Percentiles rank a stretch among this genome's conserved stretches.
phyloP scores from a whole-genome alignment of 2,113 vertebrate species.

The Smithornis capensis region DNA sequence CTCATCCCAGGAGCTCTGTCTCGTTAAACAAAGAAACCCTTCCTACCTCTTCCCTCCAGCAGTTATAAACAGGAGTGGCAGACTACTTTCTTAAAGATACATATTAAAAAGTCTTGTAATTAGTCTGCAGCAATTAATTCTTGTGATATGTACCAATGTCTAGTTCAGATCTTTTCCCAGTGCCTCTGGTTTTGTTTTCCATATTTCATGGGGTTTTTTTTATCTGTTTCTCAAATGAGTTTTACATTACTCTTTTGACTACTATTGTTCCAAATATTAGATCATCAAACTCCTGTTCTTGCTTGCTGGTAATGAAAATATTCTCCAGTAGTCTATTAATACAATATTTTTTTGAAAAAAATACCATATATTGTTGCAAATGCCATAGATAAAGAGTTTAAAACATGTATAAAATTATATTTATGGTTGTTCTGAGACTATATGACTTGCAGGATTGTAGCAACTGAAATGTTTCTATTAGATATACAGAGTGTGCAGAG shows the following conservation, averaged over 20 bases:
- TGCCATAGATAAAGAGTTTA: neutral
- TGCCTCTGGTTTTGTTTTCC: neutral
- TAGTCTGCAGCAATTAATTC: neutral
- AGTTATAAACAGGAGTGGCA: neutral
- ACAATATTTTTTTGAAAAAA: neutral
- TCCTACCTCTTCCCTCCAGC: conserved; percentile 24
- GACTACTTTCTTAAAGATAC: neutral
- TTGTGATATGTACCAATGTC: neutral
- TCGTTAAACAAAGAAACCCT: conserved; percentile 20
- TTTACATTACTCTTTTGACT: neutral
- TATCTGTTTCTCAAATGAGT: neutral
- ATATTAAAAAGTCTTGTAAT: neutral
- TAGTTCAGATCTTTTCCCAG: neutral
- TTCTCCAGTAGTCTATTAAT: neutral
- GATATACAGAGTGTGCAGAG: neutral
- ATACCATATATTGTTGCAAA: neutral
- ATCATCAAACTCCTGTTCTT: neutral
- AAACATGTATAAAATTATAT: neutral
- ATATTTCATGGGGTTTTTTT: neutral
- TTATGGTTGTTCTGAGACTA: neutral
- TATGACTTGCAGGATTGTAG: neutral
- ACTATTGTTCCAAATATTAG: neutral
- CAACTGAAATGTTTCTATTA: neutral
- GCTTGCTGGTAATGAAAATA: neutral
- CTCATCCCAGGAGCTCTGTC: conserved; percentile 12